These are phyloP conservation scores for Sisyra nigra DNA, from an alignment of 2,888 invertebrate species.

Conservation along the genomic window DNA sequence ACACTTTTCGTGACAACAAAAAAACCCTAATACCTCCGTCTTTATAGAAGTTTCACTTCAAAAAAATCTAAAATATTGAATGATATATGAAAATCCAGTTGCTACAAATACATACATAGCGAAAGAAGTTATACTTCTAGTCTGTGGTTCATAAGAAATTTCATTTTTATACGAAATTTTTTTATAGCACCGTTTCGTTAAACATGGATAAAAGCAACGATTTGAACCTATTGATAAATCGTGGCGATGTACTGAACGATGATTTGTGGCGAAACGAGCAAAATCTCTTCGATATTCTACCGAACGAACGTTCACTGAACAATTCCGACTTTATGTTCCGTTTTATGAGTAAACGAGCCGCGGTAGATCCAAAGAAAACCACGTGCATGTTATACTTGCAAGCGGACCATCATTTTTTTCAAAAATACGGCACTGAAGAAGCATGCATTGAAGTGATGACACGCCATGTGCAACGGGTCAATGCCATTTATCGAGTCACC, in stretches of 20 bases:
- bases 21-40: too few relatives aligned
- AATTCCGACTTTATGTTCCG: conserved; percentile 26
- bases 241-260: background rate
- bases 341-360: conserved; percentile 48
- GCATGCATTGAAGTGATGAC: conserved; percentile 93
- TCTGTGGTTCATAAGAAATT: too few relatives aligned
- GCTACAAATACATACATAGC: too few relatives aligned
- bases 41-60: too few relatives aligned
- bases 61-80: too few relatives aligned
- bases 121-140: too few relatives aligned
- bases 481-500: conserved; percentile 72
- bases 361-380: conserved; percentile 72
- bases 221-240: background rate
- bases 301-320: background rate
- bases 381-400: conserved; percentile 92
- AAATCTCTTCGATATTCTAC: background rate
- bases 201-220: background rate
- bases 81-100: too few relatives aligned
- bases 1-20: too few relatives aligned
- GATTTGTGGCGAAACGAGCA: background rate
- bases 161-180: too few relatives aligned
- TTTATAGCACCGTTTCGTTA: background rate
- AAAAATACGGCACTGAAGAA: conserved; percentile 85
- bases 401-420: conserved; percentile 92
- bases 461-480: conserved; percentile 84